Conservation (phyloP, 2,797 vertebrate genomes). For the Microctenopoma stevenorrisi region DNA sequence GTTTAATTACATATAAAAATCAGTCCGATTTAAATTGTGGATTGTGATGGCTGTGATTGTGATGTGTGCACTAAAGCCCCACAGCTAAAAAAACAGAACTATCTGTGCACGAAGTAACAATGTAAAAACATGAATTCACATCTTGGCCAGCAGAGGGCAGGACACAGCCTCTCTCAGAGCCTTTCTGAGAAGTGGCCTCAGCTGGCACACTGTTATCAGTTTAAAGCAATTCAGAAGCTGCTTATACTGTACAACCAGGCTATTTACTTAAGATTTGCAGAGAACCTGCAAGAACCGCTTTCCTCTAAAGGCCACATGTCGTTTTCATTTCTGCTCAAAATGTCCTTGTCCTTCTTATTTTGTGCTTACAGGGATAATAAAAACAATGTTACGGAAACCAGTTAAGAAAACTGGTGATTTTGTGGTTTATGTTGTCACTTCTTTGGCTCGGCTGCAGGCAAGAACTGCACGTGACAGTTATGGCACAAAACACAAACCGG, state of each 20-base stretch:
- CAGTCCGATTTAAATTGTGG: not conserved
- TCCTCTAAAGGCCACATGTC: slow-evolving; percentile 28
- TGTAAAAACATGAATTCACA: not conserved
- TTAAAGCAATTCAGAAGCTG: slow-evolving; percentile 48
- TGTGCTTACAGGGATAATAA: slow-evolving; percentile 45
- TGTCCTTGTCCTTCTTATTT: slow-evolving; percentile 22
- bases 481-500: slow-evolving; percentile 46
- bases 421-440: slow-evolving; percentile 59
- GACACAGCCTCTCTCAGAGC: slow-evolving; percentile 61
- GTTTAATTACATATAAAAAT: slow-evolving; percentile 4
- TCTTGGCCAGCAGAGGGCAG: slow-evolving; percentile 74
- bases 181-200: slow-evolving; percentile 35
- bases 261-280: slow-evolving; percentile 46
- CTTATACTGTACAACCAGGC: slow-evolving; percentile 43
- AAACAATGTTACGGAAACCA: slow-evolving; percentile 39
- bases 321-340: slow-evolving; percentile 34
- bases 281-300: slow-evolving; percentile 20
- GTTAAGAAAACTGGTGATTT: slow-evolving; percentile 61
- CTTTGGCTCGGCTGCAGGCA: slow-evolving; percentile 34
- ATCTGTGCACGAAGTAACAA: not conserved
- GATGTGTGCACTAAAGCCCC: slow-evolving; percentile 2
- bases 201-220: slow-evolving; percentile 44
- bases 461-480: slow-evolving; percentile 28
- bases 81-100: not conserved
- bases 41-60: not conserved